Conservation (phyloP, 2,797 vertebrate species). For the Chelon labrosus region DNA sequence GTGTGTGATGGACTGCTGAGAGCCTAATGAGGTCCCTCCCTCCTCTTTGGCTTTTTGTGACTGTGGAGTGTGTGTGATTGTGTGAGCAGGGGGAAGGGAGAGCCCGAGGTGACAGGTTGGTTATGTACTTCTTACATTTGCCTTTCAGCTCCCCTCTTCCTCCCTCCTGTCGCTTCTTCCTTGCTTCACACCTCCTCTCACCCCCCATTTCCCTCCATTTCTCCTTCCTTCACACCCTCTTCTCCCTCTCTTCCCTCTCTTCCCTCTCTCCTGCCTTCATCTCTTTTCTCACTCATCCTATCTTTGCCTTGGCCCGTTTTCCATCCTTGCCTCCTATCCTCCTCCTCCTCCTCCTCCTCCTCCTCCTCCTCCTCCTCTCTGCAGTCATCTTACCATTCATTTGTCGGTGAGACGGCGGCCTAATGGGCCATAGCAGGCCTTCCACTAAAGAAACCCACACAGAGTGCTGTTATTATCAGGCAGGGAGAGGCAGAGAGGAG, state of each 20-base stretch:
- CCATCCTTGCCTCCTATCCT: conserved; percentile 32
- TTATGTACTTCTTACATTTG: conserved; percentile 84
- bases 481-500: conserved; percentile 42
- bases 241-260: conserved; percentile 24
- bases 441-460: conserved; percentile 72
- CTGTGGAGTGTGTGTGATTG: conserved; percentile 46
- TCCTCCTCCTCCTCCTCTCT: conserved; percentile 53
- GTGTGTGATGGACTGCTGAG: conserved; percentile 81
- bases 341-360: conserved; percentile 39
- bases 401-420: conserved; percentile 74
- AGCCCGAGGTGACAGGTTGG: conserved; percentile 80
- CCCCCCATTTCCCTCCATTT: conserved; percentile 24
- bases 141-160: conserved; percentile 68
- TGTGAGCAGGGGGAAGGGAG: conserved; percentile 49
- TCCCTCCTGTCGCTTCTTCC: conserved; percentile 33
- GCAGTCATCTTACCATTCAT: conserved; percentile 80
- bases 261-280: conserved; percentile 17
- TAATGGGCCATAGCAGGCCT: conserved; percentile 83
- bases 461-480: conserved; percentile 76
- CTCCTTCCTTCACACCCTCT: conserved; percentile 38
- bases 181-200: conserved; percentile 23
- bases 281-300: conserved; percentile 36
- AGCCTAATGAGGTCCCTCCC: conserved; percentile 85
- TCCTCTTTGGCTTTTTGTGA: conserved; percentile 73
- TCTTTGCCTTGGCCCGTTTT: conserved; percentile 16